Evolutionary conservation across 2,797 vertebrate species (phyloP).

Genomic region (Oceanodroma leucorhoa): DNA sequence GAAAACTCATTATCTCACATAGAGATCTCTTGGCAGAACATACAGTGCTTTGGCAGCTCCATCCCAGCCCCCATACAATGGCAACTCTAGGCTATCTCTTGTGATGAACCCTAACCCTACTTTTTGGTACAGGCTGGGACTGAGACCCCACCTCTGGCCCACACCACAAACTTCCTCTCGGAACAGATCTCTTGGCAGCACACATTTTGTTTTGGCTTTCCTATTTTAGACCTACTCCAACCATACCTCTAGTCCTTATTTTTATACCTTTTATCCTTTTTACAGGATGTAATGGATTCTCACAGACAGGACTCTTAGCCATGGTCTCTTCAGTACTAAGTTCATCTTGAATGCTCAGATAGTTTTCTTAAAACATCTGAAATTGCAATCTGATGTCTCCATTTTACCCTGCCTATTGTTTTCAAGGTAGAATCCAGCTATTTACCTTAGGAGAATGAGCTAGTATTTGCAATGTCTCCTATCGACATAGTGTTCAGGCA

Average conservation of each 20-base stretch:
- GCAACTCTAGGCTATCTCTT: background rate
- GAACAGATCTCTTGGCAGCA: background rate
- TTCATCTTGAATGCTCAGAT: background rate
- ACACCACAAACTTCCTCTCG: background rate
- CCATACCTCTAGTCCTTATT: background rate
- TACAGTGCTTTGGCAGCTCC: background rate
- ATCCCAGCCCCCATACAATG: background rate
- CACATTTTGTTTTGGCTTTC: background rate
- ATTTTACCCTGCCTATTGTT: background rate
- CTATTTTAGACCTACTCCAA: background rate
- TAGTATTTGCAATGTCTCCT: background rate
- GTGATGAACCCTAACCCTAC: background rate
- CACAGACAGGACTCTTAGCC: background rate
- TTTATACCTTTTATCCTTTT: background rate
- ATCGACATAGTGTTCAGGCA: background rate
- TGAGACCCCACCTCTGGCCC: background rate
- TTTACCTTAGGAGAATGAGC: background rate
- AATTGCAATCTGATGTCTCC: background rate
- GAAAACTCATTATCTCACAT: background rate
- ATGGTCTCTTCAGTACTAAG: background rate
- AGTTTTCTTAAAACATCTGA: background rate
- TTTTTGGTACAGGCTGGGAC: background rate
- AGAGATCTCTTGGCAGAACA: background rate
- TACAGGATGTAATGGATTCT: background rate
- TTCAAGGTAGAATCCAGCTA: background rate